Evolutionary conservation across 2,797 vertebrate species (phyloP), one percentile per base, ranked within the genome.

Genomic region (Pseudomugil tenellus): DNA sequence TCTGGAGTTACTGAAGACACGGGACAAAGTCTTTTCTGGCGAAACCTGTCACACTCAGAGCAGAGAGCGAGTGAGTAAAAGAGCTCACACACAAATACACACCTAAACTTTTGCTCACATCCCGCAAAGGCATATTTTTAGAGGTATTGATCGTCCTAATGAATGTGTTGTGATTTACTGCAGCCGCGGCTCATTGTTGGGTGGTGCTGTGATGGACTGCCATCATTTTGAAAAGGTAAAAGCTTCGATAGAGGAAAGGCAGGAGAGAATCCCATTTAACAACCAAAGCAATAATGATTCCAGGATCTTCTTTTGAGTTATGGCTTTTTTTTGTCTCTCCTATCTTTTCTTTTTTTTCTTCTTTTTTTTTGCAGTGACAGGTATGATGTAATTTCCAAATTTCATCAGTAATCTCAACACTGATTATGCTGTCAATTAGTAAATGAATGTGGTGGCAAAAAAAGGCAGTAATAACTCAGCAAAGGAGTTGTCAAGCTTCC

Each of bases 351-450:
- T 14, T 51, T 49, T 53, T 48, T 52, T 72, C 19, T n/a, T 11
- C 5, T 59, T 61, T 60, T 60, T 72, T 83, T 65, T 77, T 70
- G 51, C 79, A 57, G 69, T 19, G 79, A 84, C 87, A 89, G 86
- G 84, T 87, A 90, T 92, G 90, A 91, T 87, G 90, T 92, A 88
- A 91, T 90, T 85, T 83, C 78, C 72, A 87, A 92, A 90, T 84
- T 88, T 89, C 85, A 86, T 86, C 88, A 79, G 82, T 87, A 84
- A 86, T 90, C 85, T 84, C 83, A 78, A 84, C 81, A 74, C 84
- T 90, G 86, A 93, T 92, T 89, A 88, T 88, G 78, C 79, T 85
- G 84, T 88, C 91, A 93, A 93, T 92, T 92, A 92, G 87, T 84
- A 91, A 92, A 93, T 93, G 81, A 92, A 85, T 89, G 80, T 81